A percentile compares a stretch with the other conserved stretches of the same genome.
phyloP scores from a whole-genome alignment of 1,140 invertebrate species.

The Plodia interpunctella region DNA sequence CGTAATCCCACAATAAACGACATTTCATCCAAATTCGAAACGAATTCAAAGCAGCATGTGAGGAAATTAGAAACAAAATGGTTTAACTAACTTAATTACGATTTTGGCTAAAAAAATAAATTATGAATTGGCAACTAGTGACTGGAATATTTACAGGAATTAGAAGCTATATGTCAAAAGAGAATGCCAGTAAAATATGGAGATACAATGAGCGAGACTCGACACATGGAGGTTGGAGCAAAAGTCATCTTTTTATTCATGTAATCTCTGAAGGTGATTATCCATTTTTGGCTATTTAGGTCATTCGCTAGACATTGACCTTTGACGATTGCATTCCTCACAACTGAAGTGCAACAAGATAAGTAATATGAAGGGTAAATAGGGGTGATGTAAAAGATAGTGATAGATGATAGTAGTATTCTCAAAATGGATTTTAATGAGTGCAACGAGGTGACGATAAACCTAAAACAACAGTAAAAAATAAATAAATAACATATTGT shows the following conservation, averaged over 20 bases:
- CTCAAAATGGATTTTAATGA: slow-evolving; percentile 49
- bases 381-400: slow-evolving; percentile 41
- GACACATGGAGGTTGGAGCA: slow-evolving; percentile 62
- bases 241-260: slow-evolving; percentile 70
- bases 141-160: background rate
- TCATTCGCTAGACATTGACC: slow-evolving; percentile 28
- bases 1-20: slow-evolving; percentile 43
- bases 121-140: background rate
- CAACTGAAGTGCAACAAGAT: slow-evolving; percentile 29
- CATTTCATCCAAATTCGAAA: slow-evolving; percentile 49
- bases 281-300: slow-evolving; percentile 48
- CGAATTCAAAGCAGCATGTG: slow-evolving; percentile 71
- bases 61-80: slow-evolving; percentile 63
- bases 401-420: slow-evolving; percentile 44
- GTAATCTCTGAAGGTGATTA: slow-evolving; percentile 54
- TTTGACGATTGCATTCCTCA: slow-evolving; percentile 22
- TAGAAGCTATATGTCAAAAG: slow-evolving; percentile 31
- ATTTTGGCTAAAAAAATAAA: background rate
- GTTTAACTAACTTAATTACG: slow-evolving; percentile 19
- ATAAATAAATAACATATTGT: slow-evolving; percentile 31
- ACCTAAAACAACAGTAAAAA: slow-evolving; percentile 68
- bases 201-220: slow-evolving; percentile 53
- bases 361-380: slow-evolving; percentile 40
- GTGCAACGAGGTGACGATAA: slow-evolving; percentile 58
- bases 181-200: slow-evolving; percentile 65